Percentiles rank a stretch among this genome's conserved stretches.
Evolutionary conservation across 1,140 invertebrate genomes (phyloP).

Genomic region (Ephestia elutella): DNA sequence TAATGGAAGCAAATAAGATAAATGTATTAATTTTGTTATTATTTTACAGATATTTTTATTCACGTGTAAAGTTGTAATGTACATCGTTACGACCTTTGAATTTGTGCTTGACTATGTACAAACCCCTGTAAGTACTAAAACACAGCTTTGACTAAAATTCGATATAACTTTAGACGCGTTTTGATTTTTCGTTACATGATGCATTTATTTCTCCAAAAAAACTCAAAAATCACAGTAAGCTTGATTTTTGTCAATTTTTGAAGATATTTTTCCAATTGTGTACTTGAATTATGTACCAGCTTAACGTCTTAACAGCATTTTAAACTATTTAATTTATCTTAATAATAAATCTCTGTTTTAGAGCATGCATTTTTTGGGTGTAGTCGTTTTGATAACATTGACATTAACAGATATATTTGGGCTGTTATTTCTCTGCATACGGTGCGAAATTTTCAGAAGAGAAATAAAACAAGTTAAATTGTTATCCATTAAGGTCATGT

Average conservation of each 20-base stretch:
- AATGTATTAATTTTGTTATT: no score
- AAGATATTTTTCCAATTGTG: no score
- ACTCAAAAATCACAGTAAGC: no score
- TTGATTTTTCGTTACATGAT: no score
- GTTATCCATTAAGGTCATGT: conserved; percentile 35
- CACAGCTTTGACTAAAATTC: not conserved
- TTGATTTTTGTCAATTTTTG: no score
- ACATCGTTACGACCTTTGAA: conserved; percentile 29
- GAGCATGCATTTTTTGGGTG: not conserved
- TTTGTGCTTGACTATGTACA: conserved; percentile 28
- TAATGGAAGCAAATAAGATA: no score
- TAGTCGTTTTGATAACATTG: conserved; percentile 3
- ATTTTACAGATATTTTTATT: conserved; percentile 36
- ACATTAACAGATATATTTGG: conserved; percentile 20
- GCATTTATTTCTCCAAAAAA: no score
- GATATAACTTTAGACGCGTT: no score
- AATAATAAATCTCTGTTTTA: not conserved
- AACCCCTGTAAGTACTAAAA: conserved; percentile 33
- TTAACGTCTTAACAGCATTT: no score
- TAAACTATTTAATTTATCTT: no score
- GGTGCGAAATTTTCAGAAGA: conserved; percentile 31
- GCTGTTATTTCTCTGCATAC: conserved; percentile 25
- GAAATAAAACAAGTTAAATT: conserved; percentile 39
- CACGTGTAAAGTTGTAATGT: conserved; percentile 29
- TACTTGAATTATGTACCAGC: no score